Evolutionary conservation across 2,888 invertebrate species (phyloP).

Genomic region (Lochmaea capreae): DNA sequence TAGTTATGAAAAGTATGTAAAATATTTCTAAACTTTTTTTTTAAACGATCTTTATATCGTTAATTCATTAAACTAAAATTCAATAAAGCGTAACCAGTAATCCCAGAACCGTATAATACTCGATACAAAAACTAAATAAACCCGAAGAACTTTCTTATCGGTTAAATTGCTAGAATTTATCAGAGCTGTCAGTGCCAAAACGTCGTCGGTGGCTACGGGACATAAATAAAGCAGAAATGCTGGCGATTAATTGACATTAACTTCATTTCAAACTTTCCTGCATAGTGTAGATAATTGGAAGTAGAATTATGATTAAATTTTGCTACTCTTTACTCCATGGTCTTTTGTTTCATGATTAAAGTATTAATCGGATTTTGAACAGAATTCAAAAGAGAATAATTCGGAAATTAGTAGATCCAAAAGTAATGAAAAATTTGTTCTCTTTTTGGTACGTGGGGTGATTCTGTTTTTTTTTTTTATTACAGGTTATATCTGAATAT

Average conservation of each 20-base stretch:
- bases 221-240: conserved; percentile 19
- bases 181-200: background rate
- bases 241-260: conserved; percentile 21
- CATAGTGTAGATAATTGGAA: conserved; percentile 35
- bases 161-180: background rate
- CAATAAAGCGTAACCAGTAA: too few relatives aligned
- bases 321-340: conserved; percentile 16
- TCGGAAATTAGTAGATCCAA: too few relatives aligned
- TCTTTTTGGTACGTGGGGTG: background rate
- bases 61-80: too few relatives aligned
- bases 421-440: too few relatives aligned
- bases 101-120: background rate
- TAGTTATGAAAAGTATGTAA: too few relatives aligned
- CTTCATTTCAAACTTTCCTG: conserved; percentile 35
- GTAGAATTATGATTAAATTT: conserved; percentile 33
- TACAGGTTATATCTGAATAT: conserved; percentile 72
- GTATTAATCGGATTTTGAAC: conserved; percentile 1
- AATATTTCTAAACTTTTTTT: too few relatives aligned
- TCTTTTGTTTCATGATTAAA: conserved; percentile 1
- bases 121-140: background rate
- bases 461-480: conserved; percentile 39
- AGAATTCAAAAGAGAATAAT: background rate
- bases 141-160: background rate
- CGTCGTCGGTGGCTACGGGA: background rate
- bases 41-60: too few relatives aligned